phyloP scores from a whole-genome alignment of 2,888 invertebrate species.

The Exocentrus adspersus region DNA sequence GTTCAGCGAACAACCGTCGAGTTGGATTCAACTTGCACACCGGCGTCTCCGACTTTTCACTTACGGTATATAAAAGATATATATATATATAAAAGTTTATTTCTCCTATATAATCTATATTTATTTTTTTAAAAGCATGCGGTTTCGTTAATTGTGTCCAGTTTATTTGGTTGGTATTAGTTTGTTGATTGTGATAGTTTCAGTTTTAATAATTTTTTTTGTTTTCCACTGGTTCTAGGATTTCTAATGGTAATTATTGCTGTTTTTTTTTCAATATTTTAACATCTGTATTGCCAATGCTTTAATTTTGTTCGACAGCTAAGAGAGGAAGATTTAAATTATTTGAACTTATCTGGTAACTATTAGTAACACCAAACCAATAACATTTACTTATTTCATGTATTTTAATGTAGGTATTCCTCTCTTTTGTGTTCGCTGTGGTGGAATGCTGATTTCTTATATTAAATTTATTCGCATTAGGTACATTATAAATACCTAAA shows the following conservation, averaged over 20 bases:
- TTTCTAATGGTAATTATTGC: constrained; percentile 21
- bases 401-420: too few species aligned
- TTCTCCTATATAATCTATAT: not conserved
- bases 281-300: not conserved
- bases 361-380: too few species aligned
- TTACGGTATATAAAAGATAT: constrained; percentile 23
- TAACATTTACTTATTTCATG: too few species aligned
- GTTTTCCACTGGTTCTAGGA: constrained; percentile 6
- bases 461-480: not conserved
- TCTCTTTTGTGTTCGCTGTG: constrained; percentile 4
- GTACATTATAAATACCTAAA: not conserved
- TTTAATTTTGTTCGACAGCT: not conserved
- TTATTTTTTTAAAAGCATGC: constrained; percentile 6
- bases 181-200: constrained; percentile 19
- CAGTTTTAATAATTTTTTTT: constrained; percentile 9
- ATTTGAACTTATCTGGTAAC: too few species aligned
- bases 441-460: constrained; percentile 19
- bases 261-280: constrained; percentile 8
- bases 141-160: constrained; percentile 10
- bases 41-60: constrained; percentile 18
- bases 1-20: constrained; percentile 28
- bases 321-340: too few species aligned
- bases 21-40: constrained; percentile 12
- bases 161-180: constrained; percentile 16
- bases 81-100: not conserved